phyloP scores from a whole-genome alignment of 2,888 invertebrate genomes.

The Ypsolopha sequella region DNA sequence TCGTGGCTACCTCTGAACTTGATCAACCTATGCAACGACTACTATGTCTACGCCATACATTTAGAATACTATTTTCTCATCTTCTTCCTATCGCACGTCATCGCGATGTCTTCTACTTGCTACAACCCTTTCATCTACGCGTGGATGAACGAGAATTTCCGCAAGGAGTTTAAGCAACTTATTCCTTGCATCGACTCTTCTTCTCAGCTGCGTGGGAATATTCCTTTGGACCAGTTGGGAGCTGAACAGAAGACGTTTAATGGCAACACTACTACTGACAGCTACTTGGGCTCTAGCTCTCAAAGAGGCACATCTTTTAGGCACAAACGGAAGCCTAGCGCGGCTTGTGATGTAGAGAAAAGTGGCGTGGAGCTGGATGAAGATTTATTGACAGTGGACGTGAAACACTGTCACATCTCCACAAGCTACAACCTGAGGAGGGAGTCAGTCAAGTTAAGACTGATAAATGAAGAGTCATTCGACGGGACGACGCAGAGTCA shows the following conservation, averaged over 20 bases:
- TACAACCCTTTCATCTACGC: conserved; percentile 98
- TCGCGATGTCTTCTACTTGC: conserved; percentile 96
- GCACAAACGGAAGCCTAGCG: conserved; percentile 69
- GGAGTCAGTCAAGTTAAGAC: conserved; percentile 56
- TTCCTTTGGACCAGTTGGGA: conserved; percentile 62
- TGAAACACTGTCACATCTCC: conserved; percentile 63
- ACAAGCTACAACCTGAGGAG: conserved; percentile 59
- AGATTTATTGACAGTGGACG: conserved; percentile 52
- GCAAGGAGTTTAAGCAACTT: conserved; percentile 91
- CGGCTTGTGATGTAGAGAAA: conserved; percentile 72
- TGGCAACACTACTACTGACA: conserved; percentile 80
- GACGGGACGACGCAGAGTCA: conserved; percentile 56
- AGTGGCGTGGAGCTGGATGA: conserved; percentile 63
- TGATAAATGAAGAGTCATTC: conserved; percentile 63
- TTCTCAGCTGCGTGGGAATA: conserved; percentile 40
- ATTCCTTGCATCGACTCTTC: conserved; percentile 74
- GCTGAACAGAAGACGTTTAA: conserved; percentile 78
- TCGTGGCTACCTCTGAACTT: conserved; percentile 96
- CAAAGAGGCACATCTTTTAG: conserved; percentile 64
- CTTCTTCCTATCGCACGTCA: conserved; percentile 90
- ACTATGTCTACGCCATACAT: conserved; percentile 78
- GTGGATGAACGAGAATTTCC: conserved; percentile 97
- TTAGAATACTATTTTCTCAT: conserved; percentile 89
- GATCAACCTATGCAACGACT: conserved; percentile 88
- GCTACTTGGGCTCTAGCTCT: conserved; percentile 70